Percentiles rank a stretch among this genome's conserved stretches.
phyloP scores from a whole-genome alignment of 2,888 invertebrate species.

The Liopterus haemorrhoidalis region DNA sequence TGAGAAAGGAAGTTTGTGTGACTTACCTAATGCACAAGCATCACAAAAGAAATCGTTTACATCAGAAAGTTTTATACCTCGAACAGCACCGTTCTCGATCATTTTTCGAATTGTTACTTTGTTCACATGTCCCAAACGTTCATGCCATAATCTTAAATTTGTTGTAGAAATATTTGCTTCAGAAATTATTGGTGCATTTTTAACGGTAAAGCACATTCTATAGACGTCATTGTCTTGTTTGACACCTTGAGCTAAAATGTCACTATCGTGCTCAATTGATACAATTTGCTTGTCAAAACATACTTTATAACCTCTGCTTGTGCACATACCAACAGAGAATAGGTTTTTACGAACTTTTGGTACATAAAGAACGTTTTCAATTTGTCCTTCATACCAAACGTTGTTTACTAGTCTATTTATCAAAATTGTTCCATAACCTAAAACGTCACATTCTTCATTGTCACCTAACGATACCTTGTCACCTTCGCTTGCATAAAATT shows the following conservation, averaged over 20 bases:
- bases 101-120: no score
- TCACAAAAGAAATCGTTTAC: conserved; percentile 20
- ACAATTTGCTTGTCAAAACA: no score
- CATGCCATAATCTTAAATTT: no score
- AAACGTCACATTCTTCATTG: conserved; percentile 19
- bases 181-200: no score
- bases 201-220: no score
- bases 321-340: conserved; percentile 33
- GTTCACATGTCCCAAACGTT: no score
- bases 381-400: conserved; percentile 23
- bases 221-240: no score
- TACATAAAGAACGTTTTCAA: conserved; percentile 32
- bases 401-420: conserved; percentile 26
- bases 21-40: conserved; percentile 27
- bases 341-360: conserved; percentile 31
- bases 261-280: no score
- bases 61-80: no score
- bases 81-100: no score
- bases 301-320: conserved; percentile 24
- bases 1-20: conserved; percentile 27
- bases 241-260: no score
- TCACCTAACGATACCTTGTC: conserved; percentile 27
- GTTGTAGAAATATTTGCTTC: no score
- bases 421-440: conserved; percentile 26
- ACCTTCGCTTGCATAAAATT: conserved; percentile 20